phyloP scores from a whole-genome alignment of 2,888 invertebrate species.

The Amphipyra tragopoginis region DNA sequence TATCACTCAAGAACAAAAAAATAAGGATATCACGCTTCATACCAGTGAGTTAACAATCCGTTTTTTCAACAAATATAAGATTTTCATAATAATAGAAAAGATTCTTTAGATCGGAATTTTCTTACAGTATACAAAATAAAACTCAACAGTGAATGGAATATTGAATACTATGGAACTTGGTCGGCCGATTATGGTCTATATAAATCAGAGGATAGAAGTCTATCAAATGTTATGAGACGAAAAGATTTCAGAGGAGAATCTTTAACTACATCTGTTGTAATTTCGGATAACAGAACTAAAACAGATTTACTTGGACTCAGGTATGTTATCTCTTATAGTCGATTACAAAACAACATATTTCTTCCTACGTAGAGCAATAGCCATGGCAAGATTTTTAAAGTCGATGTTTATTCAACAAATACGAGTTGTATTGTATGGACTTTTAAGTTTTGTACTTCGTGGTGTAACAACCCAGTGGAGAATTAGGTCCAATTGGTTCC shows the following conservation, averaged over 20 bases:
- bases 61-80: neutral
- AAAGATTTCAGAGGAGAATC: constrained; percentile 66
- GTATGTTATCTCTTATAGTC: constrained; percentile 50
- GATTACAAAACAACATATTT: no score
- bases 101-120: neutral
- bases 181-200: constrained; percentile 60
- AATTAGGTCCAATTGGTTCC: no score
- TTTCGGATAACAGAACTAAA: constrained; percentile 67
- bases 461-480: no score
- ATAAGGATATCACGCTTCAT: constrained; percentile 54
- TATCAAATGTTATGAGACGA: constrained; percentile 65
- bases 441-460: no score
- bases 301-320: constrained; percentile 62
- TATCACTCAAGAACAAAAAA: constrained; percentile 56
- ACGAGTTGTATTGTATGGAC: no score
- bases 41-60: constrained; percentile 61
- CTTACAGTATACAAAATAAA: constrained; percentile 74
- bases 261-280: constrained; percentile 60
- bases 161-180: constrained; percentile 75
- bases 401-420: no score
- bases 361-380: no score
- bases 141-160: constrained; percentile 58
- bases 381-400: no score
- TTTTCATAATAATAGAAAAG: neutral
- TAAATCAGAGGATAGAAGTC: constrained; percentile 54